Evolutionary conservation across 2,113 vertebrate genomes (phyloP).

Genomic region (human): GRCh38 chr2:179149001-179149500

Average conservation of each 20-base stretch:
- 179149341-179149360: slow-evolving; percentile 95
- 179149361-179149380: slow-evolving; percentile 96
- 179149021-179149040: too few species aligned
- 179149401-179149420: slow-evolving; percentile 31
- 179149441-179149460: background rate
- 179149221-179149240: background rate
- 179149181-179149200: background rate
- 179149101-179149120: slow-evolving; percentile 15
- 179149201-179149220: background rate
- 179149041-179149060: too few species aligned
- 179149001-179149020: too few species aligned
- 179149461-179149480: background rate
- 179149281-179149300: slow-evolving; percentile 86
- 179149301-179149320: slow-evolving; percentile 91
- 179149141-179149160: slow-evolving; percentile 11
- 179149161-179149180: background rate
- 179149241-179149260: background rate
- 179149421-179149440: slow-evolving; percentile 7
- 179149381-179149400: slow-evolving; percentile 98
- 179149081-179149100: background rate
- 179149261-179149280: background rate
- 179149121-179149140: background rate
- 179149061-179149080: too few species aligned
- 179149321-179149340: slow-evolving; percentile 96
- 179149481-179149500: background rate